phyloP scores from a whole-genome alignment of 2,888 invertebrate species.

The Caenorhabditis sp. region DNA sequence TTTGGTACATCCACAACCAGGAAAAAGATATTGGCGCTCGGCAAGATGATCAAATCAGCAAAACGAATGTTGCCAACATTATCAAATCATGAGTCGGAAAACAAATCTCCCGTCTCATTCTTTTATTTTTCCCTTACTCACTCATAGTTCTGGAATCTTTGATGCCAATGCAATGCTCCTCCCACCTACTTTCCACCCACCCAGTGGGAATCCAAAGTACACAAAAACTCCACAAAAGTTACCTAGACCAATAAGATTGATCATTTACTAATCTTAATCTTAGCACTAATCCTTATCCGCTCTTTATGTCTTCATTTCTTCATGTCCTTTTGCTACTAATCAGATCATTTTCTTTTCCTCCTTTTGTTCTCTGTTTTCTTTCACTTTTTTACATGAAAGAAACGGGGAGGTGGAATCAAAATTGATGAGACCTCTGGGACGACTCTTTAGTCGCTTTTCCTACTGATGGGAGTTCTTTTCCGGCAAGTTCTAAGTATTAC shows the following conservation, averaged over 20 bases:
- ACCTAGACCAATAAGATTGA: too few species aligned
- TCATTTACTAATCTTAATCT: not conserved
- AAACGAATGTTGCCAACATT: constrained; percentile 52
- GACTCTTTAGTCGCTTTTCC: not conserved
- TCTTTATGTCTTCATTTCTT: too few species aligned
- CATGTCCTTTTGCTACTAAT: constrained; percentile 17
- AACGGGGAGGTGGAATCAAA: constrained; percentile 30
- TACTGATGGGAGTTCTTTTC: not conserved
- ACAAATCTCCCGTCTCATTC: constrained; percentile 24
- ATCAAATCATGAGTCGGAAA: constrained; percentile 46
- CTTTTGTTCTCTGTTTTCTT: too few species aligned
- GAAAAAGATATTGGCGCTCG: not conserved
- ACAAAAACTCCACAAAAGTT: too few species aligned
- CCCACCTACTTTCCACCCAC: too few species aligned
- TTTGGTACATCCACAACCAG: not conserved
- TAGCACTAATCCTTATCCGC: not conserved
- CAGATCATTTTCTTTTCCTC: not conserved
- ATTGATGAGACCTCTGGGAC: constrained; percentile 31
- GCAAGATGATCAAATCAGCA: constrained; percentile 37
- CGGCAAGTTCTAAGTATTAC: too few species aligned
- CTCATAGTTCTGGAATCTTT: not conserved
- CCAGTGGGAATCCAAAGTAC: too few species aligned
- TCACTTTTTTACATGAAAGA: not conserved
- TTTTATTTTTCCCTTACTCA: not conserved
- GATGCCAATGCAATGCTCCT: too few species aligned